Percentiles rank a stretch among this genome's conserved stretches.
Conservation (phyloP, 1,140 invertebrate species). For the Elymnias hypermnestra region DNA sequence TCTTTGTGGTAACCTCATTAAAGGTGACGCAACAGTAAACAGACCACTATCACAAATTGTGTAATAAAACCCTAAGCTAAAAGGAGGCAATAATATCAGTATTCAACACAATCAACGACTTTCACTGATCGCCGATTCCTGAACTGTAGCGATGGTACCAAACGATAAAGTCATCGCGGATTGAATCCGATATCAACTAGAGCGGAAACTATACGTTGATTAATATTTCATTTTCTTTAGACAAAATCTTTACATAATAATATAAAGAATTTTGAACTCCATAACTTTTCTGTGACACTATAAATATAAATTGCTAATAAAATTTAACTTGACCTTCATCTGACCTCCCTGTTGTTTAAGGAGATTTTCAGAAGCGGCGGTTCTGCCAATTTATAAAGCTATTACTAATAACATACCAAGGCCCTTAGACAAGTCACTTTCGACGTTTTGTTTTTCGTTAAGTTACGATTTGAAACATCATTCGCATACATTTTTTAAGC, state of each 20-base stretch:
- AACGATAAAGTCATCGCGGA: conserved; percentile 29
- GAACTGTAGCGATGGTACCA: conserved; percentile 28
- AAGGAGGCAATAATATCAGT: conserved; percentile 34
- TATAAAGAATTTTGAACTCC: no score
- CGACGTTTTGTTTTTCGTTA: no score
- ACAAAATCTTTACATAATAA: background rate
- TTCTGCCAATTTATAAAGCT: no score
- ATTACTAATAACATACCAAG: no score
- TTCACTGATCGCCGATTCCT: conserved; percentile 45
- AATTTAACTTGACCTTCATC: no score
- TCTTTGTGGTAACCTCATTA: conserved; percentile 15
- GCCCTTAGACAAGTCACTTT: no score
- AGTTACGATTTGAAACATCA: no score
- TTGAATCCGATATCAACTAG: conserved; percentile 44
- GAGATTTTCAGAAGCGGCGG: no score
- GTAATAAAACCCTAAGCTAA: conserved; percentile 21
- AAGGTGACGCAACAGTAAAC: conserved; percentile 14
- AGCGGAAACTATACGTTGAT: conserved; percentile 25
- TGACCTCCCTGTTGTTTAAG: no score
- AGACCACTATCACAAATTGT: conserved; percentile 19
- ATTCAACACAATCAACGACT: conserved; percentile 38
- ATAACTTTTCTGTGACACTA: no score
- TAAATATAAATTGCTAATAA: no score
- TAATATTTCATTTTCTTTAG: background rate
- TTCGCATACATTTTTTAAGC: no score